These are phyloP conservation scores for Scrobipalpa costella DNA, from an alignment of 2,888 invertebrate genomes.

Conservation along the genomic window DNA sequence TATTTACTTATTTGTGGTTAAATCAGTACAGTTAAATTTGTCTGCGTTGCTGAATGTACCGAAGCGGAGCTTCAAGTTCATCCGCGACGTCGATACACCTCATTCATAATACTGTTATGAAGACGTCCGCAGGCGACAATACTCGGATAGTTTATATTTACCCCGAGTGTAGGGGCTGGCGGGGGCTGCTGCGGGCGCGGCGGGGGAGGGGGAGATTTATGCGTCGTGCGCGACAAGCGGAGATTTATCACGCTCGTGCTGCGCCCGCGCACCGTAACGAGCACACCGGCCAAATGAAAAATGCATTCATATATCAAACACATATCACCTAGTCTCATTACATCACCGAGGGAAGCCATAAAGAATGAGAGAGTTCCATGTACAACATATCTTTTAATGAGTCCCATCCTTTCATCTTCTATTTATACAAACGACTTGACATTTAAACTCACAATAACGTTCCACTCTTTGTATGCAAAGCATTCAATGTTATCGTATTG, in stretches of 20 bases:
- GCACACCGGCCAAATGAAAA: constrained; percentile 25
- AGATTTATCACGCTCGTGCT: constrained; percentile 48
- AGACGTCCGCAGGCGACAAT: constrained; percentile 37
- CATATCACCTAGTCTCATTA: constrained; percentile 18
- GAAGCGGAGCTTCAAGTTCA: constrained; percentile 3
- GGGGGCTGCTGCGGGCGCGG: constrained; percentile 20
- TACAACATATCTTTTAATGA: constrained; percentile 17
- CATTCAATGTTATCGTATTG: neutral
- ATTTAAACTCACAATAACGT: neutral
- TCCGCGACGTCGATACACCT: constrained; percentile 27
- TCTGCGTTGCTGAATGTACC: neutral
- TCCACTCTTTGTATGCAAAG: constrained; percentile 12
- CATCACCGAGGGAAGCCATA: constrained; percentile 16
- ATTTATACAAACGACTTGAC: constrained; percentile 12
- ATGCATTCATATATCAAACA: constrained; percentile 24
- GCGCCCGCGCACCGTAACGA: constrained; percentile 38
- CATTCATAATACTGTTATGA: constrained; percentile 45
- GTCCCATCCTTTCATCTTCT: constrained; percentile 19
- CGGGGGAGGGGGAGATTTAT: constrained; percentile 43
- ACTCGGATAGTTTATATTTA: constrained; percentile 38
- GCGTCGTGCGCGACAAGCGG: constrained; percentile 36
- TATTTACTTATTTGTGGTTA: neutral
- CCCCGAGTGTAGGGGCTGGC: constrained; percentile 21
- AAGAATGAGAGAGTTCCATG: constrained; percentile 10
- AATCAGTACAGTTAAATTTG: neutral